These are phyloP conservation scores for Drosophila truncata DNA, from an alignment of 1,140 invertebrate genomes.

Conservation along the genomic window DNA sequence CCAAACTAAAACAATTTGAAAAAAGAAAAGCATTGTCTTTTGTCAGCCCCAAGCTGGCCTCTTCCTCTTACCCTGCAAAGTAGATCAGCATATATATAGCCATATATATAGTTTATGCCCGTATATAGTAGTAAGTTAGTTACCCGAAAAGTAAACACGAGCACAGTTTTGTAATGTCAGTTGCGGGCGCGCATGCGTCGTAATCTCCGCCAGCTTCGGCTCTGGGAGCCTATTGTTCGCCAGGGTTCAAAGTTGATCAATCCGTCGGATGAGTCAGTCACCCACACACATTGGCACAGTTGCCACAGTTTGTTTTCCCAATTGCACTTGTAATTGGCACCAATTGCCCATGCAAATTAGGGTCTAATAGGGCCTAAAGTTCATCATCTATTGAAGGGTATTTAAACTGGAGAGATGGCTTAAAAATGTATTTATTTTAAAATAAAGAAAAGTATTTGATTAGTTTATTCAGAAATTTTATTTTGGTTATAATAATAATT, in stretches of 20 bases:
- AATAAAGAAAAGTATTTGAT: background rate
- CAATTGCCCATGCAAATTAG: slow-evolving; percentile 55
- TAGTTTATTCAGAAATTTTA: too few relatives aligned
- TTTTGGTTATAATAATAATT: too few relatives aligned
- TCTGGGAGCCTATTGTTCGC: slow-evolving; percentile 27
- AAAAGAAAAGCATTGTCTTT: slow-evolving; percentile 79
- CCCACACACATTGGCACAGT: slow-evolving; percentile 13
- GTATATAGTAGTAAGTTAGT: slow-evolving; percentile 2
- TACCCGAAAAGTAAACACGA: slow-evolving; percentile 58
- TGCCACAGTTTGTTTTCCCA: slow-evolving; percentile 59
- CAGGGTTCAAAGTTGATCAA: slow-evolving; percentile 77
- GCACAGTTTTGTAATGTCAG: slow-evolving; percentile 62
- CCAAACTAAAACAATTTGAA: slow-evolving; percentile 35
- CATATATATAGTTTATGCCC: background rate
- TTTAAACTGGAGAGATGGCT: background rate
- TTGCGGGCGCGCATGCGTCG: slow-evolving; percentile 64
- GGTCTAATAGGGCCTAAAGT: slow-evolving; percentile 16
- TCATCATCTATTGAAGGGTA: slow-evolving; percentile 7
- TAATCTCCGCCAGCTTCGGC: slow-evolving; percentile 37
- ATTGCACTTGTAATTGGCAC: slow-evolving; percentile 58
- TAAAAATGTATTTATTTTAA: too few relatives aligned
- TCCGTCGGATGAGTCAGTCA: slow-evolving; percentile 52
- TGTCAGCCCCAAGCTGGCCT: slow-evolving; percentile 17
- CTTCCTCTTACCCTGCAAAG: slow-evolving; percentile 41
- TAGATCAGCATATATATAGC: slow-evolving; percentile 66